Evolutionary conservation across 2,888 invertebrate species (phyloP).

Genomic region (Baccha elongata): DNA sequence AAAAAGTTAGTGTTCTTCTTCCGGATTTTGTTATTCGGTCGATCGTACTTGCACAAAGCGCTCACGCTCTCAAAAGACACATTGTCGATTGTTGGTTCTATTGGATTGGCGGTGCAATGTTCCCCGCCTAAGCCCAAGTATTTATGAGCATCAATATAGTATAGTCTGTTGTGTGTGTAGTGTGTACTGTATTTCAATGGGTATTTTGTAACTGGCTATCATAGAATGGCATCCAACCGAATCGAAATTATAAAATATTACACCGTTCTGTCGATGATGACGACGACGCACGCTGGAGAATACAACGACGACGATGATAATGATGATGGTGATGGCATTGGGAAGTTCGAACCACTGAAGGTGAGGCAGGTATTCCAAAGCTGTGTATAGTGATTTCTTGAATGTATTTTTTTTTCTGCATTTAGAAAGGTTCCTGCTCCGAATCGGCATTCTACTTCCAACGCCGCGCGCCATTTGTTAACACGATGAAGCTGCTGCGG

Average conservation of each 20-base stretch:
- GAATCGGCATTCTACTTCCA: slow-evolving; percentile 38
- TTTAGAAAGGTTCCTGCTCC: slow-evolving; percentile 42
- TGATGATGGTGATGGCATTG: slow-evolving; percentile 39
- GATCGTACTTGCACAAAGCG: slow-evolving; percentile 29
- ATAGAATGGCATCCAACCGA: slow-evolving; percentile 56
- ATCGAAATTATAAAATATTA: slow-evolving; percentile 71
- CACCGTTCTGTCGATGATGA: slow-evolving; percentile 57
- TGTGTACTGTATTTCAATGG: slow-evolving; percentile 42
- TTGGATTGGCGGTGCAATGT: too few relatives aligned
- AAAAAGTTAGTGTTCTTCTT: slow-evolving; percentile 57
- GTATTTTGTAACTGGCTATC: slow-evolving; percentile 36
- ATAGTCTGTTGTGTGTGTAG: too few relatives aligned
- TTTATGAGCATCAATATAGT: slow-evolving; percentile 62
- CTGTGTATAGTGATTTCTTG: slow-evolving; percentile 49
- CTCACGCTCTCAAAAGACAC: slow-evolving; percentile 36
- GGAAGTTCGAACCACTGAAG: slow-evolving; percentile 6
- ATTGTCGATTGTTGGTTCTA: slow-evolving; percentile 54
- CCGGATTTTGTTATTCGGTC: slow-evolving; percentile 52
- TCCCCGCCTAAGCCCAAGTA: slow-evolving; percentile 47
- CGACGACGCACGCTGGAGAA: slow-evolving; percentile 35
- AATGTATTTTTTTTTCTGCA: slow-evolving; percentile 13
- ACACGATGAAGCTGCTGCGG: slow-evolving; percentile 21
- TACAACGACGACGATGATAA: slow-evolving; percentile 6
- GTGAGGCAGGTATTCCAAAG: slow-evolving; percentile 7
- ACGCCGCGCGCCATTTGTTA: background rate